Base-by-base conservation (phyloP, 2,888 invertebrate species). In the Zhengitettix transpicula region DNA sequence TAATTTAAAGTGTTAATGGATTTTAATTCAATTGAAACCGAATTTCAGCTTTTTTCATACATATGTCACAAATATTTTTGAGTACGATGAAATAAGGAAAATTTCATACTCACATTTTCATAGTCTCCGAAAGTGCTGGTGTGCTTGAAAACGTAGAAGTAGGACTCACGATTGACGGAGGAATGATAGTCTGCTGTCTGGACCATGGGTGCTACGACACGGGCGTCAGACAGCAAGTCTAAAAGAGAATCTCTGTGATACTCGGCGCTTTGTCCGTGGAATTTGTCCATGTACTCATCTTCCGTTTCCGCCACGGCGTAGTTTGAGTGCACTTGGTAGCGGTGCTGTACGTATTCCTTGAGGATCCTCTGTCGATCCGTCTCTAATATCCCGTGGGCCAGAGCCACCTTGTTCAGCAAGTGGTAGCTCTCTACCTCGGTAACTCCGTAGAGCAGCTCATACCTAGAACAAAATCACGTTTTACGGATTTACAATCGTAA, bases 91-190 rank as follows among this genome's bases (percentile, higher is more conserved):
- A n/a, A n/a, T n/a, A n/a, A n/a, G n/a, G n/a, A n/a, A n/a, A n/a
- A 28, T 28, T 28, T 28, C 28, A 58, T 62, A 80, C 84, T 83
- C 75, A 90, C 90, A 67, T 80, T 79, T 55, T 87, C 82, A 72
- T 85, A 85, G 64, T 88, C 85, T 62, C 86, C 87, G 67, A 86
- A 83, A 64, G 83, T 79, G 61, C 88, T 89, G 66, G 87, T 87
- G 70, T 95, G 92, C 9, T 86, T 83, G 68, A 92, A 92, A 40
- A 92, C 88, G 70, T 92, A 93, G 78, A 93, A 89, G 72, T 87
- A 92, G 59, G 87, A 87, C 69, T 84, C 83, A 1, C 81, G 78
- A 73, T 89, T 87, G 40, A 84, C 79, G 65, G 79, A 80, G 8
- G 87, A 82, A 68, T 90, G 89, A 71, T 85, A 83, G 71, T 84